A percentile compares a stretch with the other conserved stretches of the same genome.
phyloP scores from a whole-genome alignment of 2,888 invertebrate species.

The Herminia tarsipennalis region DNA sequence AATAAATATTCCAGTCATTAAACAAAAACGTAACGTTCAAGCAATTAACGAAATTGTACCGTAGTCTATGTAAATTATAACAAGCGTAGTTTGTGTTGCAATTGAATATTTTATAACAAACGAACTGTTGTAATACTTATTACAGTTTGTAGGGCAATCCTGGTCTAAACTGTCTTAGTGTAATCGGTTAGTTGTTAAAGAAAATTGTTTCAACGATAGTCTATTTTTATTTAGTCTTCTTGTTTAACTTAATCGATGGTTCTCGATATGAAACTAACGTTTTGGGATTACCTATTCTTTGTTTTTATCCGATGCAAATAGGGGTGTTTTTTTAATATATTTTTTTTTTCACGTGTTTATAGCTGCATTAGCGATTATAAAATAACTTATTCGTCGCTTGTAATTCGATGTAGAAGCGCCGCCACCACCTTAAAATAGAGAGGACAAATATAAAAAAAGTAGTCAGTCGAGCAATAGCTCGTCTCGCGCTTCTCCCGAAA shows the following conservation, averaged over 20 bases:
- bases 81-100: constrained; percentile 2
- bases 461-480: too few species aligned
- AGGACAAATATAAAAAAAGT: too few species aligned
- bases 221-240: background rate
- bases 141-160: constrained; percentile 1
- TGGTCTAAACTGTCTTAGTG: background rate
- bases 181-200: constrained; percentile 8
- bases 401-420: too few species aligned
- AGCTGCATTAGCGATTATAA: too few species aligned
- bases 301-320: too few species aligned
- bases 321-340: too few species aligned
- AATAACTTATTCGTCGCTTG: too few species aligned
- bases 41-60: constrained; percentile 6
- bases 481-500: too few species aligned
- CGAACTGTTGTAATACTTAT: constrained; percentile 1
- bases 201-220: background rate
- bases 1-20: background rate
- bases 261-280: too few species aligned
- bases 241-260: background rate
- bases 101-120: constrained; percentile 11
- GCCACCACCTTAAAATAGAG: too few species aligned
- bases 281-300: too few species aligned
- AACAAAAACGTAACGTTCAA: background rate
- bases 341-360: too few species aligned
- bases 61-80: background rate